Base-by-base conservation (phyloP, 2,113 vertebrate species). In the Thinocorus orbignyianus region DNA sequence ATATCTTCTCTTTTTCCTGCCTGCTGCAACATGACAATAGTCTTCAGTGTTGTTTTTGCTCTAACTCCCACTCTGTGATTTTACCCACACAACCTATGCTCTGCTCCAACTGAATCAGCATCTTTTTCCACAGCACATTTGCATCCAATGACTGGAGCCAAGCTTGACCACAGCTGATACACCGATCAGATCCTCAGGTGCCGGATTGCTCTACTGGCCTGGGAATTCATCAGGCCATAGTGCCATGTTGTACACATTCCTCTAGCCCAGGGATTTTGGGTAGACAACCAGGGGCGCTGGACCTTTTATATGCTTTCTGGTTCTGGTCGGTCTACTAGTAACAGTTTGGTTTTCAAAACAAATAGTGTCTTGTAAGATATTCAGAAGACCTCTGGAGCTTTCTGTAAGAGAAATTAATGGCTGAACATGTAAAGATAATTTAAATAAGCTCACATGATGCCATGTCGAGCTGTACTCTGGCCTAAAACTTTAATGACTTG, bases 181-280 rank as follows among this genome's bases (percentile, higher is more conserved):
- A 41, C 31, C 0, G 2, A 74, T 22, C n/a, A 48, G 19, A 42
- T 30, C 41, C n/a, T 48, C 13, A 46, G 23, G 33, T 2, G 2
- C 39, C 30, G 35, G 23, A n/a, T 10, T 81, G 25, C 49, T 81
- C 69, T 51, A 20, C 16, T 10, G 46, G 24, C 35, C 42, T 61
- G 66, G 35, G 9, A 22, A 70, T 77, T 44, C 44, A 80, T 8
- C 28, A 77, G 18, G 13, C 6, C 58, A 49, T 0, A 0, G 26
- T 24, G 62, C 13, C 2, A 0, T 35, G 28, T 6, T 72, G 28
- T 26, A 46, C 25, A 7, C 22, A 41, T 49, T 52, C 64, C 2
- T 6, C 17, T 26, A 9, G 13, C 37, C 14, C 37, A 66, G 35
- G 39, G 64, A 68, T 31, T 77, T 23, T 35, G 48, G 33, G 28